These are phyloP conservation scores for Ochropleura leucogaster DNA, from an alignment of 2,888 invertebrate species.

Conservation along the genomic window DNA sequence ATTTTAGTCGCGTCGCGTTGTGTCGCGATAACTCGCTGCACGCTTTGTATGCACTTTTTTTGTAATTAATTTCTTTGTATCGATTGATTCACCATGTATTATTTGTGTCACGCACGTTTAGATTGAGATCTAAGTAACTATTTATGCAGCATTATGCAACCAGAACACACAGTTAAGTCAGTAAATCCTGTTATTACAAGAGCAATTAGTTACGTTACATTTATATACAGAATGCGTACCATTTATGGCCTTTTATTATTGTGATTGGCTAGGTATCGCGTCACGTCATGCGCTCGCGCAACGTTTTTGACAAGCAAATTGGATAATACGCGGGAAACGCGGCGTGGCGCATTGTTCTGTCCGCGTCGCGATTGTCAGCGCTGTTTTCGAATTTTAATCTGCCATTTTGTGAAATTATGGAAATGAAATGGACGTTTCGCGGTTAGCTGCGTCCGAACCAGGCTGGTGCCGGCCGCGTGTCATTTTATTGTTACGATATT, in stretches of 20 bases:
- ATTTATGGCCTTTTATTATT: constrained; percentile 73
- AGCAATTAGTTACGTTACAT: constrained; percentile 73
- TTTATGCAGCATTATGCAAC: constrained; percentile 43
- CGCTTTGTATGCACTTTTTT: constrained; percentile 83
- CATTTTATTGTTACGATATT: constrained; percentile 81
- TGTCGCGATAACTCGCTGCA: constrained; percentile 81
- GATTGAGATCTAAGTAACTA: constrained; percentile 37
- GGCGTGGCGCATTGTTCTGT: constrained; percentile 83
- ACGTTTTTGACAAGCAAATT: constrained; percentile 88
- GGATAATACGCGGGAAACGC: constrained; percentile 86
- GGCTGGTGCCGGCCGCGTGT: constrained; percentile 75
- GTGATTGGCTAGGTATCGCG: constrained; percentile 67
- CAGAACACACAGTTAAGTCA: constrained; percentile 39
- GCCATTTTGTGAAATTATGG: constrained; percentile 88
- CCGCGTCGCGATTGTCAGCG: constrained; percentile 84
- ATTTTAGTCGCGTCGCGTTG: constrained; percentile 81
- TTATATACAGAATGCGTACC: constrained; percentile 67
- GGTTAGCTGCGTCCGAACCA: constrained; percentile 84
- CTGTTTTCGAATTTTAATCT: constrained; percentile 87
- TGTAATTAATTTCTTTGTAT: constrained; percentile 83
- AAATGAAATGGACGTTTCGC: constrained; percentile 89
- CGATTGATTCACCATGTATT: constrained; percentile 76
- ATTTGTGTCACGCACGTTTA: constrained; percentile 63
- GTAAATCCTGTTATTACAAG: constrained; percentile 59
- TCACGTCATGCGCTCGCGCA: constrained; percentile 75